Evolutionary conservation across 2,888 invertebrate species (phyloP).

Genomic region (Eupeodes latifasciatus): DNA sequence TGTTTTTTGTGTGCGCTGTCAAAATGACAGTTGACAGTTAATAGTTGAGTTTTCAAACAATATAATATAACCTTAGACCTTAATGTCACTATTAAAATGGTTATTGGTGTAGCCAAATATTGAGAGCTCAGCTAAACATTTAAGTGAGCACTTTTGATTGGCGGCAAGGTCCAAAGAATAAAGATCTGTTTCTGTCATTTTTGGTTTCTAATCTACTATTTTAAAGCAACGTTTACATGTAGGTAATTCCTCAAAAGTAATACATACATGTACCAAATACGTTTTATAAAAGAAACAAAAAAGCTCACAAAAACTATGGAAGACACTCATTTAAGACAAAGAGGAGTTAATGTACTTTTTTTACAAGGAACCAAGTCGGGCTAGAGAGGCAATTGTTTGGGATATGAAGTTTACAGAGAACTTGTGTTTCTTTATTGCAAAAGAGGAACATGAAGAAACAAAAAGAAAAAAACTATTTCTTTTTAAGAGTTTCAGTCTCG

Average conservation of each 20-base stretch:
- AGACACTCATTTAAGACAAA: constrained; percentile 55
- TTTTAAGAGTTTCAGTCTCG: not conserved
- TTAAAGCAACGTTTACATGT: constrained; percentile 67
- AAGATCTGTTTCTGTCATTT: constrained; percentile 4
- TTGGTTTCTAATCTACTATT: constrained; percentile 1
- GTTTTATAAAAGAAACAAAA: not conserved
- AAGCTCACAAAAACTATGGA: constrained; percentile 19
- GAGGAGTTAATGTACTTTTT: constrained; percentile 38
- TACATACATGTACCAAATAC: constrained; percentile 7
- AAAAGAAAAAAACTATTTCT: not conserved
- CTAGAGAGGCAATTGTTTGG: not conserved
- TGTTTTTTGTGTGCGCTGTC: no score
- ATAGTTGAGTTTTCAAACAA: no score
- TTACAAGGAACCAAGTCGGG: not conserved
- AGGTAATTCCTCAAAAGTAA: constrained; percentile 60
- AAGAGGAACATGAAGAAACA: not conserved
- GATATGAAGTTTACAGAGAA: constrained; percentile 47
- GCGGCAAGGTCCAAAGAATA: no score
- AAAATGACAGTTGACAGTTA: no score
- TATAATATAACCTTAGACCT: no score
- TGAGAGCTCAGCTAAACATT: no score
- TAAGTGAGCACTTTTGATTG: no score
- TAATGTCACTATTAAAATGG: no score
- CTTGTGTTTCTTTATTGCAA: constrained; percentile 67
- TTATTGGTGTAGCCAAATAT: no score